Percentiles rank a stretch among this genome's conserved stretches.
Conservation (phyloP, 1,140 invertebrate genomes). For the Agraylea sexmaculata region DNA sequence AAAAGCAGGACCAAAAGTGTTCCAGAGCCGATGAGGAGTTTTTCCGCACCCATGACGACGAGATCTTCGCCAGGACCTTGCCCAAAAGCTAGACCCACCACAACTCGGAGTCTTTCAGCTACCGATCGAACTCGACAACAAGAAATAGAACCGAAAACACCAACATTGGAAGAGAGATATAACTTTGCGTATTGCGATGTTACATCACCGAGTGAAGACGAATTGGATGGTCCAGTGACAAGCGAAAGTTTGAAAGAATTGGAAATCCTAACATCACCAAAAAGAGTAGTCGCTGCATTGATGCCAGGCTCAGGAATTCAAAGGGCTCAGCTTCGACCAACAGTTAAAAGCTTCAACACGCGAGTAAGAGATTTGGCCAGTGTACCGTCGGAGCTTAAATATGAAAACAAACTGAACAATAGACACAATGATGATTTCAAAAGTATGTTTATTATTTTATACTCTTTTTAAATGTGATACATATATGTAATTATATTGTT, state of each 20-base stretch:
- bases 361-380: slow-evolving; percentile 16
- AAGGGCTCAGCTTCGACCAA: slow-evolving; percentile 14
- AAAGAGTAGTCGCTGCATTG: slow-evolving; percentile 15
- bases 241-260: too few relatives aligned
- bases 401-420: slow-evolving; percentile 7
- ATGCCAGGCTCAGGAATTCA: slow-evolving; percentile 16
- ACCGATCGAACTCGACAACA: slow-evolving; percentile 7
- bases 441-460: slow-evolving; percentile 9
- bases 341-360: slow-evolving; percentile 18
- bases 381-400: too few relatives aligned
- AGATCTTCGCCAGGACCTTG: background rate
- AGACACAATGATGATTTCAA: slow-evolving; percentile 15
- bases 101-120: slow-evolving; percentile 15
- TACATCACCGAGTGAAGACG: slow-evolving; percentile 21
- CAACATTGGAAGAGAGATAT: slow-evolving; percentile 12
- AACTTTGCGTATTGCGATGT: slow-evolving; percentile 18
- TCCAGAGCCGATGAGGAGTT: slow-evolving; percentile 17
- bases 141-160: slow-evolving; percentile 1
- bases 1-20: slow-evolving; percentile 7
- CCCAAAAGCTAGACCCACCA: slow-evolving; percentile 1
- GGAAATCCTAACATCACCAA: slow-evolving; percentile 15
- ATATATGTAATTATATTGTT: too few relatives aligned
- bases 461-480: too few relatives aligned
- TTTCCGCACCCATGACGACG: slow-evolving; percentile 15
- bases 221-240: slow-evolving; percentile 6